Percentiles rank a stretch among this genome's conserved stretches.
Conservation (phyloP, 2,113 vertebrate genomes). For the Tychaedon coryphoeus region DNA sequence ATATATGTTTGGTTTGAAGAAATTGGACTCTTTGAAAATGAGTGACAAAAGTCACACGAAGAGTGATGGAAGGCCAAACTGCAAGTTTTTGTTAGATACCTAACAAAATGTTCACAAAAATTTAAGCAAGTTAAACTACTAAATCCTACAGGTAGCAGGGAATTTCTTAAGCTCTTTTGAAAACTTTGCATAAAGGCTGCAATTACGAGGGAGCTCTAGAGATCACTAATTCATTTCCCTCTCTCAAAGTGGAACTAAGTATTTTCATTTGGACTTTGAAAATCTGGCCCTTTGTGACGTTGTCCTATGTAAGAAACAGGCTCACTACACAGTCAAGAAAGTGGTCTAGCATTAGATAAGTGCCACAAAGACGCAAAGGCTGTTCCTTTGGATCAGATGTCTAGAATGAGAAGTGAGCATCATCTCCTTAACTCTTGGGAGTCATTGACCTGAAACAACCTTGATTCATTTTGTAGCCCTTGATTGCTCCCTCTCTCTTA, state of each 20-base stretch:
- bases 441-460: background rate
- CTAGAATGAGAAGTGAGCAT: background rate
- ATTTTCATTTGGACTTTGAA: background rate
- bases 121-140: background rate
- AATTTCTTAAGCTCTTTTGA: background rate
- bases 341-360: background rate
- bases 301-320: background rate
- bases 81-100: background rate
- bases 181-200: background rate
- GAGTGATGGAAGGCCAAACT: background rate
- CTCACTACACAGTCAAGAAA: background rate
- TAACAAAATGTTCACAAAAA: background rate
- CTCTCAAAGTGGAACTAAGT: background rate
- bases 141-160: background rate
- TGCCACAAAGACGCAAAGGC: background rate
- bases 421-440: background rate
- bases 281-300: background rate
- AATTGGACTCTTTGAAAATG: background rate
- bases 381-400: background rate
- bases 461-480: background rate
- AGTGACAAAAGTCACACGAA: background rate
- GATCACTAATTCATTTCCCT: background rate
- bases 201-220: background rate
- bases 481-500: background rate
- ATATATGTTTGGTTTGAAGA: background rate